A percentile compares a stretch with the other conserved stretches of the same genome.
These are phyloP conservation scores for Sylvia borin DNA, from an alignment of 2,797 vertebrate genomes.

Conservation along the genomic window DNA sequence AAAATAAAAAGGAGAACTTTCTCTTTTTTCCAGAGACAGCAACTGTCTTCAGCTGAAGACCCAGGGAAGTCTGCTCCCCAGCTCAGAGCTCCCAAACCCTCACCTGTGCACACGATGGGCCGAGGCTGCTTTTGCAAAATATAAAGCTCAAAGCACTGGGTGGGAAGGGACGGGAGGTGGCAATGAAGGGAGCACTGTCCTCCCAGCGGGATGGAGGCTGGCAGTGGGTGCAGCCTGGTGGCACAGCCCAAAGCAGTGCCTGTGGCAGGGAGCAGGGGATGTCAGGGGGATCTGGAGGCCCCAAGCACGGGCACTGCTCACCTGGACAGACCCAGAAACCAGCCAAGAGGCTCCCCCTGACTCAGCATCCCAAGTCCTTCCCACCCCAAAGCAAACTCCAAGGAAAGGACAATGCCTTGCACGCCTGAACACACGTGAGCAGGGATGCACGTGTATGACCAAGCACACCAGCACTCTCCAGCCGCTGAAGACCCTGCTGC, in stretches of 20 bases:
- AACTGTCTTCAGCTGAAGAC: not conserved
- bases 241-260: not conserved
- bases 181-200: not conserved
- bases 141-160: not conserved
- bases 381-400: not conserved
- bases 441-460: fast-evolving
- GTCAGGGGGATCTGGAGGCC: not conserved
- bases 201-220: fast-evolving
- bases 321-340: not conserved
- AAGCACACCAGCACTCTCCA: not conserved
- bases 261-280: not conserved
- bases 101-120: not conserved
- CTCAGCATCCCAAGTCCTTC: not conserved
- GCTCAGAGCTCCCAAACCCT: not conserved
- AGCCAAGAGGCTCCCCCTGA: fast-evolving
- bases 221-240: fast-evolving
- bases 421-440: fast-evolving
- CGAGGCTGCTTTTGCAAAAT: not conserved
- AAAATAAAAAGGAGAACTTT: constrained; percentile 26
- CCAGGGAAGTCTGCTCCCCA: not conserved
- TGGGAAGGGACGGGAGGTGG: not conserved
- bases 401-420: not conserved
- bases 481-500: not conserved
- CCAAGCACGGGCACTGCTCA: fast-evolving
- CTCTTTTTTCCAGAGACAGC: not conserved